Conservation (phyloP, 2,888 invertebrate species). For the Noctua janthina region DNA sequence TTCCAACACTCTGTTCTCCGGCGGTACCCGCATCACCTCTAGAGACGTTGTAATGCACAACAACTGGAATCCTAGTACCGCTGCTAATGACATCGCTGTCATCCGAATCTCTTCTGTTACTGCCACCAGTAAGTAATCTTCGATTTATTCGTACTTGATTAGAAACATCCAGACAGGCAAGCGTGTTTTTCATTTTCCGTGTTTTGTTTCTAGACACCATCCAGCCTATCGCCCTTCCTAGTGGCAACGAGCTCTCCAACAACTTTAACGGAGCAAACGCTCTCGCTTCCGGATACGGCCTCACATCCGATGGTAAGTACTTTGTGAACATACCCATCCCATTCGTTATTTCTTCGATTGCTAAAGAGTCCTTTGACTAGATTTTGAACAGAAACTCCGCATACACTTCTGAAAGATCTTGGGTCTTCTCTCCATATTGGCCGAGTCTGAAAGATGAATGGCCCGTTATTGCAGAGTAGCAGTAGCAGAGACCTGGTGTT, state of each 20-base stretch:
- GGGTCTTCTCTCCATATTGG: too few relatives aligned
- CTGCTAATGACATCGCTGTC: conserved; percentile 75
- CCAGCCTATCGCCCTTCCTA: conserved; percentile 76
- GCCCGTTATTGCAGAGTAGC: background rate
- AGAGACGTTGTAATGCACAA: conserved; percentile 71
- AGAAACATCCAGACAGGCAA: background rate
- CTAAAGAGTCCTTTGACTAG: background rate
- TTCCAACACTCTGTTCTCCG: conserved; percentile 75
- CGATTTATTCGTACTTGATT: background rate
- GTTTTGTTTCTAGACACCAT: conserved; percentile 71
- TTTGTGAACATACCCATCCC: background rate
- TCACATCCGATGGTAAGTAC: conserved; percentile 73
- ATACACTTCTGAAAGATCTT: background rate
- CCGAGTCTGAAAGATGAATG: background rate
- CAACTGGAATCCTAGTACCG: conserved; percentile 69
- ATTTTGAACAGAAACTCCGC: background rate
- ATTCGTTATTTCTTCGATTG: conserved; percentile 2
- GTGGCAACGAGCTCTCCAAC: conserved; percentile 61
- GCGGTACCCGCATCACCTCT: conserved; percentile 71
- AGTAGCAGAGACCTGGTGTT: background rate
- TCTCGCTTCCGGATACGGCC: conserved; percentile 78
- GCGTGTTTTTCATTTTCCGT: background rate
- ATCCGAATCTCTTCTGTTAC: conserved; percentile 64
- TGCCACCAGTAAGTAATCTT: conserved; percentile 68
- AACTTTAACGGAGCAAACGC: conserved; percentile 68